These are phyloP conservation scores for Dinomys branickii DNA, from an alignment of 2,113 vertebrate species.

Conservation along the genomic window DNA sequence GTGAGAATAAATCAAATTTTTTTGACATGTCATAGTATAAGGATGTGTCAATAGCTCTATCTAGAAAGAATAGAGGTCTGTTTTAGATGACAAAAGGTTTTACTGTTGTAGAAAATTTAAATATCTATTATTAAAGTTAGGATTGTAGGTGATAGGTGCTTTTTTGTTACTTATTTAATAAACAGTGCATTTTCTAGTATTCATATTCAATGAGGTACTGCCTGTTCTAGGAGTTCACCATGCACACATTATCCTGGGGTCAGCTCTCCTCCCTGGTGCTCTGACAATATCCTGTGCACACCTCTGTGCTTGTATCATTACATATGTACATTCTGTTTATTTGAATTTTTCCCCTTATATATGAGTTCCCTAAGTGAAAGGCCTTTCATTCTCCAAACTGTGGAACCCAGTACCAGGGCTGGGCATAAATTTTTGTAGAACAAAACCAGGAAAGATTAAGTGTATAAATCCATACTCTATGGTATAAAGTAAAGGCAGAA, in stretches of 20 bases:
- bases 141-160: neutral
- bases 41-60: neutral
- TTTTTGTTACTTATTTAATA: constrained; percentile 5
- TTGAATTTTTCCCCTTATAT: neutral
- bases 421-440: neutral
- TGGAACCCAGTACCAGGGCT: neutral
- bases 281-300: neutral
- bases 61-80: neutral
- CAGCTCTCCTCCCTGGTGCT: neutral
- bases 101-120: neutral
- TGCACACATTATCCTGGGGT: too few species aligned
- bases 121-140: neutral
- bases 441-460: neutral
- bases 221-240: neutral
- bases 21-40: neutral
- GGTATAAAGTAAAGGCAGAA: neutral
- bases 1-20: constrained; percentile 1
- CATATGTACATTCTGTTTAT: neutral
- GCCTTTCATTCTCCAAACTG: neutral
- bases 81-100: neutral
- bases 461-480: neutral
- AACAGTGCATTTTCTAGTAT: neutral
- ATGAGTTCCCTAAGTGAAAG: neutral
- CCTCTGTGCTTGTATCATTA: neutral
- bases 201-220: neutral